Evolutionary conservation across 2,888 invertebrate species (phyloP).

Genomic region (Hymenopus coronatus): DNA sequence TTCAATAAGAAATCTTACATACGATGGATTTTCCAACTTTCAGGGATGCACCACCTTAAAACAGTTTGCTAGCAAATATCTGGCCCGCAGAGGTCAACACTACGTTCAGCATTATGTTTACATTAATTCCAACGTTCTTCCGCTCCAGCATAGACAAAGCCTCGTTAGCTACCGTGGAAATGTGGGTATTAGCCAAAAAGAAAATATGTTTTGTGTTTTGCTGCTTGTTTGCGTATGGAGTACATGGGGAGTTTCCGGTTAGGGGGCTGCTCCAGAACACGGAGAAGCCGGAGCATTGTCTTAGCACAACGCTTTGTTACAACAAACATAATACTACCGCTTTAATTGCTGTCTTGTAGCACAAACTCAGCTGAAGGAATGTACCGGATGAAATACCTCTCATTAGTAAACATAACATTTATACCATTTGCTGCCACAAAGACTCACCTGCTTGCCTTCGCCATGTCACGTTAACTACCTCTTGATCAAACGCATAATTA

Average conservation of each 20-base stretch:
- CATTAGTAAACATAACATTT: not conserved
- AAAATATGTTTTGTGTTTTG: not conserved
- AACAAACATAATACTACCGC: not conserved
- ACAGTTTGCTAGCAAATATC: no score
- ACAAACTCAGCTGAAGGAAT: not conserved
- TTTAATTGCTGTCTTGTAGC: not conserved
- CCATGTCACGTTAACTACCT: not conserved
- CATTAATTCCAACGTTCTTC: not conserved
- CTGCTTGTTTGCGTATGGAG: not conserved
- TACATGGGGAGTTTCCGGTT: not conserved
- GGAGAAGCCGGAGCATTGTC: not conserved
- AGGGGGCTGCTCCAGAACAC: not conserved
- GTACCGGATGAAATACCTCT: not conserved
- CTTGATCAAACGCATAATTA: not conserved
- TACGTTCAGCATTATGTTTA: not conserved
- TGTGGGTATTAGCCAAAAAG: not conserved
- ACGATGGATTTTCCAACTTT: no score
- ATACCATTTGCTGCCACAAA: not conserved
- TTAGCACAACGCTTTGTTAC: not conserved
- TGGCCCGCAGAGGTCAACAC: not conserved
- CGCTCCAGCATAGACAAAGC: not conserved
- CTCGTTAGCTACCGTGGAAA: not conserved
- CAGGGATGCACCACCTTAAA: no score
- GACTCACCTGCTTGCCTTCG: not conserved
- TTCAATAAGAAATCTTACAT: no score